A percentile compares a stretch with the other conserved stretches of the same genome.
Evolutionary conservation across 1,140 invertebrate genomes (phyloP).

Genomic region (Drosophila funebris): DNA sequence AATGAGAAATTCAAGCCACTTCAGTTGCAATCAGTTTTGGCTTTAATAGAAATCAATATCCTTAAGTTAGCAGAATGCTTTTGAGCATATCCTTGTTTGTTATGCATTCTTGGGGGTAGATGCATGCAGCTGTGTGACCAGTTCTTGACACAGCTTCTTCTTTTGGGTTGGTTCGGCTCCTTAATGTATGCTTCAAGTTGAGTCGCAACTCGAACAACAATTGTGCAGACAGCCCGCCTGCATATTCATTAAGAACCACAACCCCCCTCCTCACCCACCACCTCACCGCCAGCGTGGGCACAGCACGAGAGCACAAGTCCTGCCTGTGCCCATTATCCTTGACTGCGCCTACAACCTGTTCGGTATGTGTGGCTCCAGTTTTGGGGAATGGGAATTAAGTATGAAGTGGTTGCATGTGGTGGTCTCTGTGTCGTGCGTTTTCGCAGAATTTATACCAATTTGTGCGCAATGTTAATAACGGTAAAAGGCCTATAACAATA

Average conservation of each 20-base stretch:
- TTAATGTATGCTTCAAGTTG: slow-evolving; percentile 26
- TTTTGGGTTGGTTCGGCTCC: slow-evolving; percentile 3
- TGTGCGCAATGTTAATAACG: slow-evolving; percentile 75
- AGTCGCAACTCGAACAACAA: slow-evolving; percentile 18
- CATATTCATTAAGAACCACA: slow-evolving; percentile 38
- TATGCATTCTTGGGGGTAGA: slow-evolving; percentile 9
- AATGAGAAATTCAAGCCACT: not conserved
- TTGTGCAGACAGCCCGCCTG: slow-evolving; percentile 34
- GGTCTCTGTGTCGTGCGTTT: slow-evolving; percentile 56
- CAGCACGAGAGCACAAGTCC: slow-evolving; percentile 16
- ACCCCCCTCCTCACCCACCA: too few species aligned
- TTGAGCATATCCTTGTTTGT: slow-evolving; percentile 4
- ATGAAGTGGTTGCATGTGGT: not conserved
- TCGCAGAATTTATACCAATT: slow-evolving; percentile 77
- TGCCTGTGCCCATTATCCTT: slow-evolving; percentile 39
- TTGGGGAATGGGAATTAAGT: not conserved
- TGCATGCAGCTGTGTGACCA: slow-evolving; percentile 33
- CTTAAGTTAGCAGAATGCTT: not conserved
- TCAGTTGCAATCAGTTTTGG: not conserved
- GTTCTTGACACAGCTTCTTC: slow-evolving; percentile 33
- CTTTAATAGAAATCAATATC: slow-evolving; percentile 8
- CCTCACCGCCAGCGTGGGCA: slow-evolving; percentile 6
- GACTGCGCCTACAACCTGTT: slow-evolving; percentile 44
- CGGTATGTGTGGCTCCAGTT: slow-evolving; percentile 6
- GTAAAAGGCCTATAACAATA: slow-evolving; percentile 75